Evolutionary conservation across 2,888 invertebrate species (phyloP).

Genomic region (Rhodophaea formosa): DNA sequence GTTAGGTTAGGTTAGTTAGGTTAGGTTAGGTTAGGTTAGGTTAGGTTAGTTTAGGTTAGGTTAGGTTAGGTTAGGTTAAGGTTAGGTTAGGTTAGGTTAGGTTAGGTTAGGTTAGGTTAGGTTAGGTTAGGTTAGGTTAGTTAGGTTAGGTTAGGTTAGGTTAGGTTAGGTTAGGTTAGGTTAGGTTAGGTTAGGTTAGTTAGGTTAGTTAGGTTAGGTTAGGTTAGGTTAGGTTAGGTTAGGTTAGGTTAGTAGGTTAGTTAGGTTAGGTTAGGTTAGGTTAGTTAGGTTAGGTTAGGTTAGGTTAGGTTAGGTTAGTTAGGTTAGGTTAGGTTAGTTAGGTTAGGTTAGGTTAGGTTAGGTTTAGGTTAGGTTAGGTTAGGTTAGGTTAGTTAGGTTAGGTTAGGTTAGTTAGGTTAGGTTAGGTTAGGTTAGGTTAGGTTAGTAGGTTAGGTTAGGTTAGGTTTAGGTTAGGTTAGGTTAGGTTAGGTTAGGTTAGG

Average conservation of each 20-base stretch:
- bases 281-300: slow-evolving; percentile 28
- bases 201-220: slow-evolving; percentile 24
- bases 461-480: slow-evolving; percentile 24
- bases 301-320: slow-evolving; percentile 30
- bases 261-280: slow-evolving; percentile 29
- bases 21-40: slow-evolving; percentile 30
- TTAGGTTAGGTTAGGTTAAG: no score
- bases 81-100: slow-evolving; percentile 30
- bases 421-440: slow-evolving; percentile 25
- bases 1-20: slow-evolving; percentile 32
- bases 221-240: slow-evolving; percentile 23
- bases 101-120: slow-evolving; percentile 27
- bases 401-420: no score
- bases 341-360: slow-evolving; percentile 22
- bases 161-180: slow-evolving; percentile 24
- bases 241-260: slow-evolving; percentile 24
- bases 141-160: slow-evolving; percentile 24
- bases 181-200: slow-evolving; percentile 27
- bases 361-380: slow-evolving; percentile 27
- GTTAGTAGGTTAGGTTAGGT: slow-evolving; percentile 22
- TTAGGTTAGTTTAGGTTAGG: slow-evolving; percentile 30
- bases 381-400: slow-evolving; percentile 26
- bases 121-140: slow-evolving; percentile 31
- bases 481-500: slow-evolving; percentile 26
- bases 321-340: slow-evolving; percentile 23